Evolutionary conservation across 1,140 invertebrate species (phyloP).

Genomic region (Yoshiicerus persimilis): DNA sequence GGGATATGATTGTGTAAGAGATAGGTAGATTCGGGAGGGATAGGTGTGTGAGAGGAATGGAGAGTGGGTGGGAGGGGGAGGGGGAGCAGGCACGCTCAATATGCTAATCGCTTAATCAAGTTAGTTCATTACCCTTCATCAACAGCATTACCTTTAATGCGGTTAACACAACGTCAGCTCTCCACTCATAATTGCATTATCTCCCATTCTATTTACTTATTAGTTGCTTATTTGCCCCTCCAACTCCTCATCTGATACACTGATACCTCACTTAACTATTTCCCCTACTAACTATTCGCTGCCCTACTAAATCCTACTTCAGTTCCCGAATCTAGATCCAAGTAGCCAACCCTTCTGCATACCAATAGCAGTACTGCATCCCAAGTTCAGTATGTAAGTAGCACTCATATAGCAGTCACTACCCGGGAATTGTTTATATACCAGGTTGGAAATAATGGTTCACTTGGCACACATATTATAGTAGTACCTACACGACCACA

Average conservation of each 20-base stretch:
- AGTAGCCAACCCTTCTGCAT: not conserved
- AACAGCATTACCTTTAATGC: slow-evolving; percentile 36
- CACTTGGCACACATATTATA: not conserved
- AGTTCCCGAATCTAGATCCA: not conserved
- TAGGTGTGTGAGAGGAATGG: not conserved
- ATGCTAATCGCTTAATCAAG: slow-evolving; percentile 30
- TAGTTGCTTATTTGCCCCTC: not conserved
- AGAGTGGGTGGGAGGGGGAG: not conserved
- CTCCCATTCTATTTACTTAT: slow-evolving; percentile 12
- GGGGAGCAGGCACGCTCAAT: slow-evolving; percentile 13
- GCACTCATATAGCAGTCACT: too few relatives aligned
- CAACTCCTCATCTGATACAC: not conserved
- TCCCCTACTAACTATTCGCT: not conserved
- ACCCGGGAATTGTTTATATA: too few relatives aligned
- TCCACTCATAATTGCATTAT: slow-evolving; percentile 31
- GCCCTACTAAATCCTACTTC: not conserved
- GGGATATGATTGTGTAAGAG: not conserved
- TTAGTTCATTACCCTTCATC: slow-evolving; percentile 38
- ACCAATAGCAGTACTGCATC: not conserved
- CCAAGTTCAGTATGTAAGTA: not conserved
- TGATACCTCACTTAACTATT: not conserved
- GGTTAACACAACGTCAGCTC: slow-evolving; percentile 25
- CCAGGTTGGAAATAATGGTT: too few relatives aligned
- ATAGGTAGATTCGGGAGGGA: not conserved
- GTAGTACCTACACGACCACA: not conserved